phyloP scores from a whole-genome alignment of 1,140 invertebrate genomes.

The Mactra quadrangularis region DNA sequence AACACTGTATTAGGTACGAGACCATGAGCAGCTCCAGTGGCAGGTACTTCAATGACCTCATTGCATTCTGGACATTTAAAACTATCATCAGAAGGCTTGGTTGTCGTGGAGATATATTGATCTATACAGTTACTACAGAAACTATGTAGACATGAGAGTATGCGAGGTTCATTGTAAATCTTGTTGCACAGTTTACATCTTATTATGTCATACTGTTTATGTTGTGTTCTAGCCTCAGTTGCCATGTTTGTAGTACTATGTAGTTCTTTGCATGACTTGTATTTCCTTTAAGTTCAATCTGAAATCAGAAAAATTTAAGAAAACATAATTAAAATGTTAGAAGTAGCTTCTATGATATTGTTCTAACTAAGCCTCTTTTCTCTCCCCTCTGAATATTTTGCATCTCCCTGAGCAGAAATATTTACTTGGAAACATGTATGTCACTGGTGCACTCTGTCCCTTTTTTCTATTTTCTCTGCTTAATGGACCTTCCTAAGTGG shows the following conservation, averaged over 20 bases:
- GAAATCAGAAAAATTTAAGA: no score
- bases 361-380: no score
- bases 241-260: conserved; percentile 12
- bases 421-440: no score
- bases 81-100: not conserved
- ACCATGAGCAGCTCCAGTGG: not conserved
- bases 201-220: conserved; percentile 51
- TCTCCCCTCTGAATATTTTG: no score
- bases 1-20: conserved; percentile 34
- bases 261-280: no score
- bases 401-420: no score
- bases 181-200: conserved; percentile 54
- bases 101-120: not conserved
- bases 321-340: no score
- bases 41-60: conserved; percentile 11
- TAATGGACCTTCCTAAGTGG: no score
- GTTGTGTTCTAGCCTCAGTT: not conserved
- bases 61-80: conserved; percentile 46
- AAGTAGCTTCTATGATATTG: no score
- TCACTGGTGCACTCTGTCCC: no score
- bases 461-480: no score
- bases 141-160: conserved; percentile 58
- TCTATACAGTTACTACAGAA: conserved; percentile 49
- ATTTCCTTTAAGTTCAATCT: no score
- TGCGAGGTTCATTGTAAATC: conserved; percentile 39